These are phyloP conservation scores for Melipona bicolor DNA, from an alignment of 2,888 invertebrate genomes.

Conservation along the genomic window DNA sequence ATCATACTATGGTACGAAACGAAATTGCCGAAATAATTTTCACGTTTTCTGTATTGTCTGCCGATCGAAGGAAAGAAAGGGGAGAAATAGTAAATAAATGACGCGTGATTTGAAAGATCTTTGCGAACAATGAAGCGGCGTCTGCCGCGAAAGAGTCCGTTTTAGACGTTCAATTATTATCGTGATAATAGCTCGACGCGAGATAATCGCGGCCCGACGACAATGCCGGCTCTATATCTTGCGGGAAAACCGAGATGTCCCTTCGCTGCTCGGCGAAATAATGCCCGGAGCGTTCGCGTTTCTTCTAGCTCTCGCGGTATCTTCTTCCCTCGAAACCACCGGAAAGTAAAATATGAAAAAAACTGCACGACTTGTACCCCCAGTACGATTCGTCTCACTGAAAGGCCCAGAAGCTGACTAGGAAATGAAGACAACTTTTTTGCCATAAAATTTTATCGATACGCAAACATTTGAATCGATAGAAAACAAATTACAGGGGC, in stretches of 20 bases:
- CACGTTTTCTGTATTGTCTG: background rate
- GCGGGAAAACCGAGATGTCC: constrained; percentile 37
- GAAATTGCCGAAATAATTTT: background rate
- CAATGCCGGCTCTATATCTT: constrained; percentile 53
- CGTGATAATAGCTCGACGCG: constrained; percentile 18
- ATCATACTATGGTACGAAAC: background rate
- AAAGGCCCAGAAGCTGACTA: no score
- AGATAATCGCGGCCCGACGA: constrained; percentile 49
- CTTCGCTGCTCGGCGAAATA: constrained; percentile 22
- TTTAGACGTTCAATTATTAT: constrained; percentile 55
- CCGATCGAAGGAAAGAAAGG: background rate
- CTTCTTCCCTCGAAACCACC: background rate
- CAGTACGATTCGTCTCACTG: no score
- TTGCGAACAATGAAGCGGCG: constrained; percentile 28
- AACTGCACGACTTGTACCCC: no score
- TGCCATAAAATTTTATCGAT: no score
- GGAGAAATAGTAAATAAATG: constrained; percentile 14
- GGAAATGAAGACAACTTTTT: no score
- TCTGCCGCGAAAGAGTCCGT: constrained; percentile 14
- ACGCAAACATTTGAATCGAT: no score
- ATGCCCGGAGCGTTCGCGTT: constrained; percentile 21
- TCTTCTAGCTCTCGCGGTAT: background rate
- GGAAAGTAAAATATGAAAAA: background rate
- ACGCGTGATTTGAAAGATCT: constrained; percentile 20
- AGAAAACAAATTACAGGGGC: no score